Base-by-base conservation (phyloP, 2,888 invertebrate genomes). In the Pardosa pseudoannulata region DNA sequence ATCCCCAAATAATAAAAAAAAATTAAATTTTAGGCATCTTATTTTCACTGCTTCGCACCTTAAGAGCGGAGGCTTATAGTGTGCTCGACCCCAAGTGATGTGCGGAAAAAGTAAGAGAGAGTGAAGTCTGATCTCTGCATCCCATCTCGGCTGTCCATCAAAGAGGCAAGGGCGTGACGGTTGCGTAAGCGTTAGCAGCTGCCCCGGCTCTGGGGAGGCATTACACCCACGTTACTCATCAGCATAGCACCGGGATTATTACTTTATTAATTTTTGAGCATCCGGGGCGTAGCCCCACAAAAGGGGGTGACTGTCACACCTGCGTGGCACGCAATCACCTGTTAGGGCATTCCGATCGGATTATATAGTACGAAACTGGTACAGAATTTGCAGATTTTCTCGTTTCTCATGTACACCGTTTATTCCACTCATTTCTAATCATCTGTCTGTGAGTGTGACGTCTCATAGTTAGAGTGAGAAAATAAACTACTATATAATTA, bases 181-280 rank as follows among this genome's bases (percentile, higher is more conserved):
- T 86, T 86, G 85, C 85, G 79, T 86, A 86, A 86, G 85, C 70
- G 74, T 73, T 56, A 79, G 79, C 85, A 86, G 85, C 79, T 79
- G 85, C 79, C 80, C 71, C 36, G 23, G 16, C 78, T 85, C 83
- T 11, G 32, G 88, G 87, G 87, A 79, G 82, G 74, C 87, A 87
- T 88, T 88, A 88, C 68, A 73, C 76, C 81, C 79, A 70, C 83
- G 76, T 88, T 88, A 88, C 87, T 88, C 87, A 87, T 87, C 87
- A 88, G 75, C 81, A 87, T 87, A 72, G 78, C 65, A n/a, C 46
- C 70, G 65, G 75, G 65, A 64, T 87, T 87, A 87, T 87, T 87
- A 87, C 87, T 87, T 87, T 87, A 87, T 87, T 87, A 87, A 87
- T 87, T 87, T 87, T 87, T 87, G 87, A 87, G 36, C 83, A 73